Evolutionary conservation across 2,888 invertebrate species (phyloP), one percentile per base, ranked within the genome.

Genomic region (Heliconius cydno): DNA sequence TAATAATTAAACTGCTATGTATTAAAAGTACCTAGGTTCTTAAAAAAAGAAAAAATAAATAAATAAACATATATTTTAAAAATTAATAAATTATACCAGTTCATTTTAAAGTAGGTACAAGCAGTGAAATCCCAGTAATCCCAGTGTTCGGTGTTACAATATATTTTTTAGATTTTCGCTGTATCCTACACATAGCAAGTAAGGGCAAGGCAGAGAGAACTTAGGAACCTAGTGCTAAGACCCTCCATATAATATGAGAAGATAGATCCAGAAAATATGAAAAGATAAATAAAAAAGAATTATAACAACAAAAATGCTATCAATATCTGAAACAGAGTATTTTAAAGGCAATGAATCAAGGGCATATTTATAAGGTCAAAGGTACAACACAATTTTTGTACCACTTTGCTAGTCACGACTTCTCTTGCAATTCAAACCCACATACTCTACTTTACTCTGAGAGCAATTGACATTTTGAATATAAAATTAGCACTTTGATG

Each of bases 391-490:
- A 72, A 78, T 72, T 57, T 66, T 66, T 52, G 46, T 78, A 78
- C 28, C 71, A 73, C 72, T 78, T 60, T 73, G 52, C 34, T 73
- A 78, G 66, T 72, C 66, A 78, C 66, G 72, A 78, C 73, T 67
- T 34, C 66, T 38, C 73, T 19, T 66, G 66, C 72, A 57, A 65
- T 67, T 78, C 67, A 65, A 80, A 65, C 68, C 46, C 38, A 80
- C 74, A 77, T 19, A 60, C 60, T 38, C 74, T 72, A 74, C 70
- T 74, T 77, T 72, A 74, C 70, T 74, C 65, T 80, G 38, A 80
- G 77, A 80, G 77, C 77, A 77, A 68, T 80, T 77, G 77, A 70
- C 77, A 75, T 77, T 68, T 65, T 70, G 68, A 80, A 80, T 77
- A 65, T 63, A 38, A 65, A 70, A 75, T 74, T 77, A 74, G 68